A percentile compares a stretch with the other conserved stretches of the same genome.
Evolutionary conservation across 2,888 invertebrate species (phyloP).

Genomic region (Apodemia hepburni): DNA sequence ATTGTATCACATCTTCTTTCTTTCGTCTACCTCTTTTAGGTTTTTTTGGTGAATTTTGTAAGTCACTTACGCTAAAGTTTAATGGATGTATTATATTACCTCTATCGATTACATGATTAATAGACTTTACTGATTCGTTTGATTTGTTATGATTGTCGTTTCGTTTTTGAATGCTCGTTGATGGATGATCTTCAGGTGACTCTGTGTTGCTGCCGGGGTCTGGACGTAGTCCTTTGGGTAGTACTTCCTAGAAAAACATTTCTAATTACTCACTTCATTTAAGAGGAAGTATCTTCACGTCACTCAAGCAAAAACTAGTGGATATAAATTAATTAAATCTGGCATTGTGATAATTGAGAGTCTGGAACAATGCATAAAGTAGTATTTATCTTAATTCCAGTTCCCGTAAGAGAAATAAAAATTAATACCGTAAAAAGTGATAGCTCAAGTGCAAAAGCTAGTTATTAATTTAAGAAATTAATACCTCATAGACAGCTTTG

Average conservation of each 20-base stretch:
- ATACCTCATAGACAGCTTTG: slow-evolving; percentile 66
- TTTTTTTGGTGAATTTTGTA: slow-evolving; percentile 63
- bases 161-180: slow-evolving; percentile 60
- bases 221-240: slow-evolving; percentile 67
- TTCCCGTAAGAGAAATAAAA: no score
- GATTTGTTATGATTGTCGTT: slow-evolving; percentile 54
- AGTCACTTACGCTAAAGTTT: slow-evolving; percentile 71
- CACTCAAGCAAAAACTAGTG: no score
- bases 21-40: slow-evolving; percentile 56
- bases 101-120: slow-evolving; percentile 56
- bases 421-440: no score
- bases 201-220: slow-evolving; percentile 85
- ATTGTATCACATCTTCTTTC: slow-evolving; percentile 54
- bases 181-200: slow-evolving; percentile 81
- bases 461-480: no score
- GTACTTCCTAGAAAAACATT: slow-evolving; percentile 58
- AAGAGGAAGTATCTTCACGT: no score
- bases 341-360: no score
- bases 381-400: no score
- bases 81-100: slow-evolving; percentile 70
- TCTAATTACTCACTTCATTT: no score
- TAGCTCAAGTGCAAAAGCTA: no score
- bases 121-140: slow-evolving; percentile 60
- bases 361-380: no score
- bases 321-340: no score